Evolutionary conservation across 1,140 invertebrate species (phyloP).

Genomic region (Hypothenemus hampei): DNA sequence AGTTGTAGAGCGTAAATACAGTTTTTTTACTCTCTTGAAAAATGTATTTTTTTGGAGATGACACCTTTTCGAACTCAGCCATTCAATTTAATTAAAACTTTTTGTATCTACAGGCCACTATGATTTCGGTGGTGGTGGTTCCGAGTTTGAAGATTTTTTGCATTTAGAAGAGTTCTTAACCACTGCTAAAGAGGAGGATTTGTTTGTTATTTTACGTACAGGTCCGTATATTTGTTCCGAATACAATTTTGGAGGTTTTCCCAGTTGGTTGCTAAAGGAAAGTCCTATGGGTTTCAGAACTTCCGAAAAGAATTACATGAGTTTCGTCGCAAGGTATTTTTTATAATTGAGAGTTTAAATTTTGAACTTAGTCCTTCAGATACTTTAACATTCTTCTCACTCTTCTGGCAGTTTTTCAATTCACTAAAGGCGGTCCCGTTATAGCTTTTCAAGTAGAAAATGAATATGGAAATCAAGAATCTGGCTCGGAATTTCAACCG

Average conservation of each 20-base stretch:
- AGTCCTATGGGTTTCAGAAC: conserved; percentile 48
- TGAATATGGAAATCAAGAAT: conserved; percentile 49
- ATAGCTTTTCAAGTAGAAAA: conserved; percentile 55
- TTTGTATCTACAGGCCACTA: conserved; percentile 46
- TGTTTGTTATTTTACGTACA: conserved; percentile 79
- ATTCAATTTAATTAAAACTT: too few relatives aligned
- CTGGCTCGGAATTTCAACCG: not conserved
- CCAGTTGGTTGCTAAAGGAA: conserved; percentile 32
- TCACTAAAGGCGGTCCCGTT: conserved; percentile 54
- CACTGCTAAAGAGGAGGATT: conserved; percentile 71
- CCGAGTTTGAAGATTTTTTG: conserved; percentile 60
- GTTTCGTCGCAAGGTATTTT: conserved; percentile 46
- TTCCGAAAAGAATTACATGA: conserved; percentile 47
- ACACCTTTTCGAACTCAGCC: too few relatives aligned
- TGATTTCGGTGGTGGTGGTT: conserved; percentile 69
- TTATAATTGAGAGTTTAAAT: not conserved
- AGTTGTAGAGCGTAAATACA: too few relatives aligned
- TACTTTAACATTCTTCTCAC: conserved; percentile 51
- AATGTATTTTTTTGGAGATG: too few relatives aligned
- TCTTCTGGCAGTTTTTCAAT: conserved; percentile 49
- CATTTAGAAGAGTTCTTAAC: conserved; percentile 63
- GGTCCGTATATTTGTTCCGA: conserved; percentile 94
- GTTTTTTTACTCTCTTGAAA: too few relatives aligned
- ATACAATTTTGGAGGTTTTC: conserved; percentile 54
- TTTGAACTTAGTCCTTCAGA: too few relatives aligned